Conservation (phyloP, 2,888 invertebrate genomes). For the Argyra leucocephala region DNA sequence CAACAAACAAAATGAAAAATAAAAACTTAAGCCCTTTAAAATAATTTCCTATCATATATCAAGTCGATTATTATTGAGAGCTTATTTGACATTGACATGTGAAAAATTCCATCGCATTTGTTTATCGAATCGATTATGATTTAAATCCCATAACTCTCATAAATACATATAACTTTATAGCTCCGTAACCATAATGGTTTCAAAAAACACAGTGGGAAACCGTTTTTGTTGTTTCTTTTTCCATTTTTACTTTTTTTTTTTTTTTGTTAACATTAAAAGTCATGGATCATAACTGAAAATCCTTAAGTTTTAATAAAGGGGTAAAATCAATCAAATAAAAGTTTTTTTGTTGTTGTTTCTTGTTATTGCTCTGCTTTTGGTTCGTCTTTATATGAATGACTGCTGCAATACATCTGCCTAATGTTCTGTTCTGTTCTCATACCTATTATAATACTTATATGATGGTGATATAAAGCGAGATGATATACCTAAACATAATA, state of each 20-base stretch:
- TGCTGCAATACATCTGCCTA: too few relatives aligned
- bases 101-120: conserved; percentile 4
- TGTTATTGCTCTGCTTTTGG: not conserved
- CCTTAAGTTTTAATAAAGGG: not conserved
- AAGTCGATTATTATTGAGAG: conserved; percentile 8
- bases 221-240: not conserved
- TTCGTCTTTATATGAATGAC: too few relatives aligned
- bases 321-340: conserved; percentile 4
- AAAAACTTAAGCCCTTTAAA: not conserved
- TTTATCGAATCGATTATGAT: conserved; percentile 1
- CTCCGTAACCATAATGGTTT: not conserved
- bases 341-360: not conserved
- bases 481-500: too few relatives aligned
- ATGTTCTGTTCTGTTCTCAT: too few relatives aligned
- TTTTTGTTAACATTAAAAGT: not conserved
- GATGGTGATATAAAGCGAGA: too few relatives aligned
- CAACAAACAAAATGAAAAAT: too few relatives aligned
- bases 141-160: not conserved
- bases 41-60: conserved; percentile 8
- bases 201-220: not conserved
- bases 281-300: not conserved
- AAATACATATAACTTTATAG: not conserved
- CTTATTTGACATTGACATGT: conserved; percentile 12
- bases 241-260: not conserved
- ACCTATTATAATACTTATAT: too few relatives aligned